A percentile compares a stretch with the other conserved stretches of the same genome.
Evolutionary conservation across 2,797 vertebrate species (phyloP).

Genomic region (Coreius guichenoti): DNA sequence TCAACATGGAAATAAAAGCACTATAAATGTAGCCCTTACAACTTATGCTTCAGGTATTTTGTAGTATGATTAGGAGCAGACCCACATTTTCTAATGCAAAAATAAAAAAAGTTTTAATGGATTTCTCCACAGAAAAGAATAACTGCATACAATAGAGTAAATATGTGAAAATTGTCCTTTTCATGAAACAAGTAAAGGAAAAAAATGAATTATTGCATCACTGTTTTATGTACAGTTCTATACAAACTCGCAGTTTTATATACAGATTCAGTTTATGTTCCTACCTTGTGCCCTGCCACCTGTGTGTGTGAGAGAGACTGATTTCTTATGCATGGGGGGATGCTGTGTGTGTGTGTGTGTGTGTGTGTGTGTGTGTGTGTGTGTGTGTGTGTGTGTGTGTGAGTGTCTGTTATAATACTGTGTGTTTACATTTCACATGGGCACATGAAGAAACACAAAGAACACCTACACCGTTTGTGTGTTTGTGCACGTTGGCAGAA

Average conservation of each 20-base stretch:
- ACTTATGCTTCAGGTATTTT: background rate
- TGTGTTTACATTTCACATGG: conserved; percentile 39
- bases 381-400: background rate
- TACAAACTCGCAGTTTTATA: background rate
- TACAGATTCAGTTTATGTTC: background rate
- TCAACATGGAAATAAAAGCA: background rate
- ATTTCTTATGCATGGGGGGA: conserved; percentile 35
- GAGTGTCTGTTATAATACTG: conserved; percentile 15
- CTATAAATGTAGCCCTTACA: background rate
- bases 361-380: conserved; percentile 33
- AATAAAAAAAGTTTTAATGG: background rate
- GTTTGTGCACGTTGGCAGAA: conserved; percentile 65
- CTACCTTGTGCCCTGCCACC: background rate
- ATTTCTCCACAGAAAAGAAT: background rate
- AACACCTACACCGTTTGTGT: conserved; percentile 59
- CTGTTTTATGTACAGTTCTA: background rate
- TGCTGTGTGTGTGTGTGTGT: background rate
- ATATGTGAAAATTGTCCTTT: background rate
- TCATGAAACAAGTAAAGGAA: background rate
- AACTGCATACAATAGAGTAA: background rate
- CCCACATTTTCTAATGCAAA: background rate
- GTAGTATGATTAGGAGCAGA: background rate
- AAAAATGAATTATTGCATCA: background rate
- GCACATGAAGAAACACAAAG: conserved; percentile 31
- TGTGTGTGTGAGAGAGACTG: conserved; percentile 34